phyloP scores from a whole-genome alignment of 2,888 invertebrate species.

The Smittia aterrima region DNA sequence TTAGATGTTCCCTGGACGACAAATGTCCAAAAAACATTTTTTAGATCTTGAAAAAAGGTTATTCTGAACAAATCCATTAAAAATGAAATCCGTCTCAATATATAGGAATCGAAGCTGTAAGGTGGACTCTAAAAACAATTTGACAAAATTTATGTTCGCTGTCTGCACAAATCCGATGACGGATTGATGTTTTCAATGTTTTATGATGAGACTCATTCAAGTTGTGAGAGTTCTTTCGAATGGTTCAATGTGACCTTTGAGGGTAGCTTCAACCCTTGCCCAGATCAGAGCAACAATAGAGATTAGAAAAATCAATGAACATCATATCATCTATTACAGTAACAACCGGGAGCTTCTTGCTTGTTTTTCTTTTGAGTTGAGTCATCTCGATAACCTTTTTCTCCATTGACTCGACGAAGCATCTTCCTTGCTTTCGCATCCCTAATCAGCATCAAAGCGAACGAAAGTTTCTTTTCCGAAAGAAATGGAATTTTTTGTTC shows the following conservation, averaged over 20 bases:
- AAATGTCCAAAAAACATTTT: too few relatives aligned
- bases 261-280: background rate
- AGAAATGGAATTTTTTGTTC: too few relatives aligned
- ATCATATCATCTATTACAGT: constrained; percentile 34
- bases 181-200: background rate
- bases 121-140: background rate
- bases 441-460: background rate
- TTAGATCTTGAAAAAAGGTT: background rate
- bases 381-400: constrained; percentile 37
- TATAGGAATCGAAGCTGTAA: background rate
- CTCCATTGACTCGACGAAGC: background rate
- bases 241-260: background rate
- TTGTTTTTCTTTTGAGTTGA: background rate
- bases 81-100: background rate
- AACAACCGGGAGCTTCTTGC: constrained; percentile 3
- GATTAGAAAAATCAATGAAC: constrained; percentile 34
- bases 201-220: background rate
- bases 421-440: background rate
- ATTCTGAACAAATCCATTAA: background rate
- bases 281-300: background rate
- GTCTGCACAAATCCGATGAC: background rate
- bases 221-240: background rate
- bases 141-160: background rate
- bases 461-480: too few relatives aligned
- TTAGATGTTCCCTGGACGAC: too few relatives aligned